phyloP scores from a whole-genome alignment of 2,113 vertebrate species.

The Megalops atlanticus region DNA sequence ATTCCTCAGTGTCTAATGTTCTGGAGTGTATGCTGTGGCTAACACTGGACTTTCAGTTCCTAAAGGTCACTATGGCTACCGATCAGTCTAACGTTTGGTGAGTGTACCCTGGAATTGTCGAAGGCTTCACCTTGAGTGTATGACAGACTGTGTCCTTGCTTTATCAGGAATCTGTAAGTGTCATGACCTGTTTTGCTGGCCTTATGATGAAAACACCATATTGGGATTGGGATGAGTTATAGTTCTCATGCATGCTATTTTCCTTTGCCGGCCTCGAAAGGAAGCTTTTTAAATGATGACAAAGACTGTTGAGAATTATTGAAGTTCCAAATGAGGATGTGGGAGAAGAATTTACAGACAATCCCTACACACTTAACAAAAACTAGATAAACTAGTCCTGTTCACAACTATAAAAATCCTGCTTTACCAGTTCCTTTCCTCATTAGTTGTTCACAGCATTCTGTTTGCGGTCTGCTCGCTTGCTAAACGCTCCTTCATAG shows the following conservation, averaged over 20 bases:
- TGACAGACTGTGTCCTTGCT: not conserved
- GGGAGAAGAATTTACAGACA: too few species aligned
- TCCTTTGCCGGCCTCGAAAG: not conserved
- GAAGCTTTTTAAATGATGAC: not conserved
- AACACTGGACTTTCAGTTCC: too few species aligned
- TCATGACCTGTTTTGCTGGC: not conserved
- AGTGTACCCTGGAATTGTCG: not conserved
- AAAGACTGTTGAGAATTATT: not conserved
- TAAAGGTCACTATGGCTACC: too few species aligned
- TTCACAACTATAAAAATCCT: too few species aligned
- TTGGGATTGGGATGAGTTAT: not conserved
- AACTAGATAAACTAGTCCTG: too few species aligned
- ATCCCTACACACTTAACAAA: too few species aligned
- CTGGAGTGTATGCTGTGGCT: not conserved
- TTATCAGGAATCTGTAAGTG: not conserved
- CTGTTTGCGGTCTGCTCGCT: too few species aligned
- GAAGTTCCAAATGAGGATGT: too few species aligned
- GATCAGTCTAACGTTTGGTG: too few species aligned
- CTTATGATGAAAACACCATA: constrained; percentile 1
- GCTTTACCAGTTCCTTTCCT: too few species aligned
- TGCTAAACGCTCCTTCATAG: too few species aligned
- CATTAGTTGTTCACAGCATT: too few species aligned
- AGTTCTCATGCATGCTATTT: not conserved
- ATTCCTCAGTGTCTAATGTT: not conserved
- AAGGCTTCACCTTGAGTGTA: not conserved